These are phyloP conservation scores for Lasioglossum baleicum DNA, from an alignment of 1,140 invertebrate species.

Conservation along the genomic window DNA sequence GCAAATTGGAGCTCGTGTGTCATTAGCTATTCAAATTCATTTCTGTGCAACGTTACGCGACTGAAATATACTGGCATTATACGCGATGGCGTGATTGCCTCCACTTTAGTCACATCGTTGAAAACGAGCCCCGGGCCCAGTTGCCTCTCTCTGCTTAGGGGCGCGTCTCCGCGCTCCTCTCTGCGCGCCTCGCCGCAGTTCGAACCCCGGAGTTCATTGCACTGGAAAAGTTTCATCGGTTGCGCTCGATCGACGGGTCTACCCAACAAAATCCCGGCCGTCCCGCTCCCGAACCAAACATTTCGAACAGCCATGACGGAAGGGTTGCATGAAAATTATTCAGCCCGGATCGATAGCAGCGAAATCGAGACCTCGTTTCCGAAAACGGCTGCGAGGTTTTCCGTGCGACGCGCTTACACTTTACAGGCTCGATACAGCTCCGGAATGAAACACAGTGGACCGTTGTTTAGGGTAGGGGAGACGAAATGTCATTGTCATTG, in stretches of 20 bases:
- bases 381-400: too few species aligned
- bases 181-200: neutral
- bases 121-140: slow-evolving; percentile 28
- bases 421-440: too few species aligned
- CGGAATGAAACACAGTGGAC: too few species aligned
- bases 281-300: slow-evolving; percentile 14
- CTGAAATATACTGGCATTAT: slow-evolving; percentile 41
- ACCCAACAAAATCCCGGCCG: slow-evolving; percentile 16
- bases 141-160: slow-evolving; percentile 23
- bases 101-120: slow-evolving; percentile 47
- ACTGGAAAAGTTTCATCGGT: slow-evolving; percentile 42
- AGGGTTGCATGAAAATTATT: slow-evolving; percentile 32
- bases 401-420: too few species aligned
- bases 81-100: slow-evolving; percentile 46
- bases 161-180: slow-evolving; percentile 16
- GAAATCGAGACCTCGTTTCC: neutral
- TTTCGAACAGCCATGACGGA: neutral
- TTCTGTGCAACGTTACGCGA: slow-evolving; percentile 28
- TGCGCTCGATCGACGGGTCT: slow-evolving; percentile 29
- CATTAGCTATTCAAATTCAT: slow-evolving; percentile 58
- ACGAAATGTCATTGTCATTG: too few species aligned
- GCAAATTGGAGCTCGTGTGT: slow-evolving; percentile 33
- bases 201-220: slow-evolving; percentile 36
- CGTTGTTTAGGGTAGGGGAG: too few species aligned
- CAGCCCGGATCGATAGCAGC: neutral